Percentiles rank a stretch among this genome's conserved stretches.
phyloP scores from a whole-genome alignment of 2,888 invertebrate genomes.

The Sinohyriopsis cumingii region DNA sequence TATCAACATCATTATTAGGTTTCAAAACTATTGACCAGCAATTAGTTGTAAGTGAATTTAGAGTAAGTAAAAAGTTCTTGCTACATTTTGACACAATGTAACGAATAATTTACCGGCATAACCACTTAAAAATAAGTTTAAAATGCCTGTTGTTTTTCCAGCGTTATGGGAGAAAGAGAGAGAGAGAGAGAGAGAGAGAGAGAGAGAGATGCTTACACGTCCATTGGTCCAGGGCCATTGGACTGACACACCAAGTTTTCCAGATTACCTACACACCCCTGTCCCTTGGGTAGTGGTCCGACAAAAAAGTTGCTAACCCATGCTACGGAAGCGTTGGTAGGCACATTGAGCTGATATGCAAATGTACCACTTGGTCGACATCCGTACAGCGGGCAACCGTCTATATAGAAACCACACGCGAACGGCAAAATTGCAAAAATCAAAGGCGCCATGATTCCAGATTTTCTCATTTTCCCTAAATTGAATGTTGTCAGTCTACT shows the following conservation, averaged over 20 bases:
- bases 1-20: too few relatives aligned
- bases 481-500: too few relatives aligned
- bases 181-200: too few relatives aligned
- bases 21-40: too few relatives aligned
- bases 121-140: background rate
- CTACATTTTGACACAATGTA: too few relatives aligned
- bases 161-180: too few relatives aligned
- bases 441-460: background rate
- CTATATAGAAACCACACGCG: slow-evolving; percentile 15
- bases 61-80: too few relatives aligned
- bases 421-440: slow-evolving; percentile 1
- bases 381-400: slow-evolving; percentile 49
- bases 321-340: slow-evolving; percentile 27
- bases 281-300: slow-evolving; percentile 27
- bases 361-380: slow-evolving; percentile 48
- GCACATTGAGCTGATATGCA: slow-evolving; percentile 34
- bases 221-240: slow-evolving; percentile 29
- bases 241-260: slow-evolving; percentile 36
- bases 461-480: too few relatives aligned
- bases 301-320: slow-evolving; percentile 31
- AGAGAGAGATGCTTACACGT: slow-evolving; percentile 28
- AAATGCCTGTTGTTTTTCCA: background rate
- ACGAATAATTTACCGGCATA: too few relatives aligned
- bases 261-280: slow-evolving; percentile 41
- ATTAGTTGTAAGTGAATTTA: too few relatives aligned